A percentile compares a stretch with the other conserved stretches of the same genome.
phyloP scores from a whole-genome alignment of 1,140 invertebrate species.

The Theocolax elegans region DNA sequence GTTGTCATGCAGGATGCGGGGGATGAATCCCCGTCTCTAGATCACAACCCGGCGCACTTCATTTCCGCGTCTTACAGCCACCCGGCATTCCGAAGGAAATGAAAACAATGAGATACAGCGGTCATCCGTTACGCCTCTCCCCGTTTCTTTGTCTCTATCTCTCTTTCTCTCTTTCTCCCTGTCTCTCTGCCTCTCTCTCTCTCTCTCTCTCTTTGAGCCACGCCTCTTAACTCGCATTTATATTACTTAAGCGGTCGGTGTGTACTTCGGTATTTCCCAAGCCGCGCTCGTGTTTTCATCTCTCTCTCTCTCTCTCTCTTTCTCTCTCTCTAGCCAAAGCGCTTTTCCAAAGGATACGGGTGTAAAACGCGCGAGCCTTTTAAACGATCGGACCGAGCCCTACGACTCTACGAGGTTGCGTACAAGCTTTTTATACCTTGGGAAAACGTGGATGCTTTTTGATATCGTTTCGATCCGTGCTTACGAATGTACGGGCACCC shows the following conservation, averaged over 20 bases:
- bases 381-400: no score
- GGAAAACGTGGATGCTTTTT: no score
- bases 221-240: slow-evolving; percentile 62
- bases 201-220: slow-evolving; percentile 13
- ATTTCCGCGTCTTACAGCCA: slow-evolving; percentile 62
- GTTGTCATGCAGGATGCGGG: slow-evolving; percentile 56
- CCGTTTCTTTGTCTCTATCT: background rate
- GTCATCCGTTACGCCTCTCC: slow-evolving; percentile 60
- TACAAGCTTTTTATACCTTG: no score
- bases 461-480: no score
- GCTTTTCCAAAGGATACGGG: no score
- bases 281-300: slow-evolving; percentile 18
- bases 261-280: slow-evolving; percentile 3
- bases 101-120: slow-evolving; percentile 67
- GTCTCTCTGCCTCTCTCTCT: background rate
- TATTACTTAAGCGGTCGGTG: slow-evolving; percentile 61
- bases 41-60: slow-evolving; percentile 53
- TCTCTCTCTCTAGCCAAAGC: no score
- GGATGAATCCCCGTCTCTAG: slow-evolving; percentile 50
- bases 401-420: no score
- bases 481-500: no score
- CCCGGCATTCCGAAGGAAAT: slow-evolving; percentile 61
- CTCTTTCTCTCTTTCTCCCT: background rate
- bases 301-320: no score
- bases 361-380: no score